A percentile compares a stretch with the other conserved stretches of the same genome.
Conservation (phyloP, 2,888 invertebrate species). For the Clitarchus hookeri region DNA sequence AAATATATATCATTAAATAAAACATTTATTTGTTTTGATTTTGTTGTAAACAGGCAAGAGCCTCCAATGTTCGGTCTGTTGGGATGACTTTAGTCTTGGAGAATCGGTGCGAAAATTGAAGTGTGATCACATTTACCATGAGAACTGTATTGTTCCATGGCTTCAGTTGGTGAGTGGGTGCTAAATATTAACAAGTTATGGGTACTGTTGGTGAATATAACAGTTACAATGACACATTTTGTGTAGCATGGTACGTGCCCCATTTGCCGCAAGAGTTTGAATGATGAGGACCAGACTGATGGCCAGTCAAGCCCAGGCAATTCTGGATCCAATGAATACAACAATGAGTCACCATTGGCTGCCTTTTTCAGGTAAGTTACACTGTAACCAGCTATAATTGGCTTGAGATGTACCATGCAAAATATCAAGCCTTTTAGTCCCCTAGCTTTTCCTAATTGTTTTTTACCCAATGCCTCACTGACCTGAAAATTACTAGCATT, state of each 20-base stretch:
- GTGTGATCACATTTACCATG: conserved; percentile 91
- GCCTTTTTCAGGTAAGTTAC: conserved; percentile 46
- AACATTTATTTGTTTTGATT: conserved; percentile 34
- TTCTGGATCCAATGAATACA: conserved; percentile 37
- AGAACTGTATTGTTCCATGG: conserved; percentile 94
- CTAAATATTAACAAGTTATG: background rate
- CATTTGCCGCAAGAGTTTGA: conserved; percentile 83
- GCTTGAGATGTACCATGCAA: no score
- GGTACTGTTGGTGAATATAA: background rate
- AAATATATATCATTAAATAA: no score
- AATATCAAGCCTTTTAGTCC: no score
- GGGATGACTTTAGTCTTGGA: conserved; percentile 83
- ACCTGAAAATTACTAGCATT: no score
- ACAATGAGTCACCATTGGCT: conserved; percentile 46
- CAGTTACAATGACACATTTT: conserved; percentile 24
- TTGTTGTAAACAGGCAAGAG: conserved; percentile 60
- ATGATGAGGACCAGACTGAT: conserved; percentile 56
- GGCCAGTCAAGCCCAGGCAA: conserved; percentile 39
- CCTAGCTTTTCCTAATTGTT: no score
- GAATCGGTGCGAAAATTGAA: conserved; percentile 79
- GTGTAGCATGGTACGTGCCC: conserved; percentile 90
- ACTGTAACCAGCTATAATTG: background rate
- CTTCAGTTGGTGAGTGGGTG: conserved; percentile 70
- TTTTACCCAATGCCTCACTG: no score
- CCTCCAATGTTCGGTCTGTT: conserved; percentile 93